Base-by-base conservation (phyloP, 2,797 vertebrate genomes). In the Kryptopterus vitreolus region DNA sequence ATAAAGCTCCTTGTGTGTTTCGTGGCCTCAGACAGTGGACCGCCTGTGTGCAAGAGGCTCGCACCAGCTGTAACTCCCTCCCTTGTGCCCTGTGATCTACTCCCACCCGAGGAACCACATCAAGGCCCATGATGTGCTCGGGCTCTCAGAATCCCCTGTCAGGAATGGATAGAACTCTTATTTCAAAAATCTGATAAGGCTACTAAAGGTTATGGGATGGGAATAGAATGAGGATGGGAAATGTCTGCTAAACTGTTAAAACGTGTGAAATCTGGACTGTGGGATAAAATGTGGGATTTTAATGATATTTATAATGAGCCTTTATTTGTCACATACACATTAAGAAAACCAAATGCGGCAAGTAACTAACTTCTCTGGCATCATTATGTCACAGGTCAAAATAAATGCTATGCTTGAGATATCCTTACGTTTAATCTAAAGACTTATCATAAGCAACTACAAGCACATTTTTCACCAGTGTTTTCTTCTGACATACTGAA, bases 1-100 rank as follows among this genome's bases (percentile, higher is more conserved):
- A 90, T 85, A 89, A 89, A 89, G 87, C 48, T 48, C 55, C 50
- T 80, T 89, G 82, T 92, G 88, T 93, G 84, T 82, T 88, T 66
- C 24, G 38, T 78, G 88, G 77, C 88, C 84, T 84, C 63, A 87
- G 43, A 78, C 76, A 46, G 70, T 88, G 79, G 57, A n/a, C 81
- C 86, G 85, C 86, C 57, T 78, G 75, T 88, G 70, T 55, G 50
- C 31, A 33, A 18, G 53, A 18, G 50, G 69, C 29, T 79, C 66
- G 33, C 75, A 53, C 46, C 57, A 43, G 38, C 33, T 2, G n/a
- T 71, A 35, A 48, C 50, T 74, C 71, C 78, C 73, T 11, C 75
- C 58, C 29, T 33, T 12, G 11, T 24, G 65, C 61, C 84, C 48
- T 70, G 63, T 63, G 55, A 35, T 80, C 76, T 83, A 66, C 81